phyloP scores from a whole-genome alignment of 2,113 vertebrate species.

The Eurystomus gularis region DNA sequence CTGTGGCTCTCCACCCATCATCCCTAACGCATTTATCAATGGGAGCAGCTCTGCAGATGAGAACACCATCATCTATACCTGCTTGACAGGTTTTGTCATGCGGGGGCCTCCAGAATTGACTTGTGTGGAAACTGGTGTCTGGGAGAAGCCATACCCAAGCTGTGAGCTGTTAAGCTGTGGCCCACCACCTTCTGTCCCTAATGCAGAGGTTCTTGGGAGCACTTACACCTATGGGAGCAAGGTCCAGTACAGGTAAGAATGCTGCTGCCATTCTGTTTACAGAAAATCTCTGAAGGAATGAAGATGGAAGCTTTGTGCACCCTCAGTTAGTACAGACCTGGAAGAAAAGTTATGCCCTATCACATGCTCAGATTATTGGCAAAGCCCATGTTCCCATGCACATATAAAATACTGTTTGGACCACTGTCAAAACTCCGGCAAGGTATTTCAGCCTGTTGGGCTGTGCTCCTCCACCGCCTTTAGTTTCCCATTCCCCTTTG shows the following conservation, averaged over 20 bases:
- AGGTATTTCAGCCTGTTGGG: not conserved
- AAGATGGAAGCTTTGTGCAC: not conserved
- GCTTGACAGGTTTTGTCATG: conserved; percentile 83
- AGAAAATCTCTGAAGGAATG: not conserved
- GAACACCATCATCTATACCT: conserved; percentile 85
- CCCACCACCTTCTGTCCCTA: conserved; percentile 79
- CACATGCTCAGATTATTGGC: not conserved
- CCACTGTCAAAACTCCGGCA: not conserved
- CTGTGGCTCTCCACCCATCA: conserved; percentile 81
- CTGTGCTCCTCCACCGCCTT: not conserved
- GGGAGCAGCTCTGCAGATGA: conserved; percentile 76
- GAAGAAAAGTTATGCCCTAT: not conserved
- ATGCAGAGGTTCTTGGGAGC: conserved; percentile 78
- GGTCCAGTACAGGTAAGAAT: conserved; percentile 88
- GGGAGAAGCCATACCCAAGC: conserved; percentile 85
- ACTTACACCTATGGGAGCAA: conserved; percentile 83
- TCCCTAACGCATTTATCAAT: conserved; percentile 83
- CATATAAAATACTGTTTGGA: not conserved
- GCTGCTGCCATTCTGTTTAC: not conserved
- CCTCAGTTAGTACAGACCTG: not conserved
- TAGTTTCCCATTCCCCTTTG: not conserved
- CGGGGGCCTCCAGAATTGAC: conserved; percentile 79
- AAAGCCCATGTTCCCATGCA: not conserved
- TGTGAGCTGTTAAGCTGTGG: conserved; percentile 89
- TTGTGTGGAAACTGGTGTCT: conserved; percentile 83